These are phyloP conservation scores for Heliornis fulica DNA, from an alignment of 2,113 vertebrate species.

Conservation along the genomic window DNA sequence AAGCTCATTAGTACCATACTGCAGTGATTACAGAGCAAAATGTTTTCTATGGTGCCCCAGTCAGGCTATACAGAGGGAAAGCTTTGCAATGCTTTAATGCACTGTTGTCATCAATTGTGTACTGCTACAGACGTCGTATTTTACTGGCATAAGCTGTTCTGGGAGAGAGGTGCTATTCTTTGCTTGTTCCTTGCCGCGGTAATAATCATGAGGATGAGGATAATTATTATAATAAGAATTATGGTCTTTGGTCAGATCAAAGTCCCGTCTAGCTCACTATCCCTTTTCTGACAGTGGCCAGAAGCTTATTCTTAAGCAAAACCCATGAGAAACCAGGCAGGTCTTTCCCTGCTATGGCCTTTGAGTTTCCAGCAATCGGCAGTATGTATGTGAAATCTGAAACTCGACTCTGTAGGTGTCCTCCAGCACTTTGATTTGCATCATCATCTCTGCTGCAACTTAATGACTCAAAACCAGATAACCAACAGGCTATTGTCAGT, in stretches of 20 bases:
- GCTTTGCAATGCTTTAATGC: background rate
- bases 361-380: background rate
- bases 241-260: background rate
- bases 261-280: background rate
- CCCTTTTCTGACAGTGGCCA: background rate
- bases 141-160: background rate
- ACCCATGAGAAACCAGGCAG: background rate
- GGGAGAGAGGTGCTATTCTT: background rate
- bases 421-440: background rate
- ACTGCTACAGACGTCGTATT: background rate
- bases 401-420: background rate
- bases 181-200: background rate
- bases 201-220: background rate
- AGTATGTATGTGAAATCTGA: background rate
- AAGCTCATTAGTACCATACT: slow-evolving; percentile 47
- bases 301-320: background rate
- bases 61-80: background rate
- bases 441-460: background rate
- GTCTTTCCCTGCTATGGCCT: background rate
- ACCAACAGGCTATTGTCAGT: background rate
- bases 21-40: slow-evolving; percentile 48
- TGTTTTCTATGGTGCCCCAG: background rate
- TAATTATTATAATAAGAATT: background rate
- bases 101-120: background rate
- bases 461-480: background rate